Percentiles rank a stretch among this genome's conserved stretches.
phyloP scores from a whole-genome alignment of 2,113 vertebrate species.

The Gallinago jamesoni region DNA sequence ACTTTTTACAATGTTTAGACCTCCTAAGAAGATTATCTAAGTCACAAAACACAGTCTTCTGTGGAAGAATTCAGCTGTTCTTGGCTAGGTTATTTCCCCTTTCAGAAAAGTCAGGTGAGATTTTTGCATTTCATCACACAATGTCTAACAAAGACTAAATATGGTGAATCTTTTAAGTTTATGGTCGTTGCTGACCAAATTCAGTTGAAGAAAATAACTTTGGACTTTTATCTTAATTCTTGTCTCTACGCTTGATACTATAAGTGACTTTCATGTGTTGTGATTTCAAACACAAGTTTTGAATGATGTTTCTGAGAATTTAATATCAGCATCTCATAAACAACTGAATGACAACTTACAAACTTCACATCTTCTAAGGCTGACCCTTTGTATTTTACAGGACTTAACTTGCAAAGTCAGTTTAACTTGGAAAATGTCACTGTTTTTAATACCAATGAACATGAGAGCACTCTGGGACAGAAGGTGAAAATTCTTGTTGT shows the following conservation, averaged over 20 bases:
- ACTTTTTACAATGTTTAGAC: slow-evolving; percentile 75
- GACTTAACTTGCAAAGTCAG: slow-evolving; percentile 97
- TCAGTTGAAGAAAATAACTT: not conserved
- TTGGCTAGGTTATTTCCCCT: slow-evolving; percentile 95
- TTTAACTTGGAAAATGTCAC: slow-evolving; percentile 98
- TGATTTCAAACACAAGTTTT: not conserved
- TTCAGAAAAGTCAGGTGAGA: slow-evolving; percentile 95
- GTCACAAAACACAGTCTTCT: slow-evolving; percentile 98
- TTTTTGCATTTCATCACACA: not conserved
- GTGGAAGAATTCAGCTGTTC: slow-evolving; percentile 97
- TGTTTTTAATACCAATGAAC: slow-evolving; percentile 97
- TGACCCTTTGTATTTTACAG: slow-evolving; percentile 70
- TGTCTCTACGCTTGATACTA: not conserved
- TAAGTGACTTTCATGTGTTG: not conserved
- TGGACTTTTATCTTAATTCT: not conserved
- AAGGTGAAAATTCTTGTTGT: slow-evolving; percentile 77
- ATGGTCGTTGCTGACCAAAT: not conserved
- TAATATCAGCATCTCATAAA: not conserved
- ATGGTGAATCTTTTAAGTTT: not conserved
- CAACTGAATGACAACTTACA: not conserved
- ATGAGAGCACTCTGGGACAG: slow-evolving; percentile 94
- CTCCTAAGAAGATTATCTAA: slow-evolving; percentile 95
- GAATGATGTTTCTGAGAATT: not conserved
- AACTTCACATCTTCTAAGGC: not conserved
- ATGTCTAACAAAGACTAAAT: not conserved